Base-by-base conservation (phyloP, 2,113 vertebrate species). In the Camarhynchus parvulus region DNA sequence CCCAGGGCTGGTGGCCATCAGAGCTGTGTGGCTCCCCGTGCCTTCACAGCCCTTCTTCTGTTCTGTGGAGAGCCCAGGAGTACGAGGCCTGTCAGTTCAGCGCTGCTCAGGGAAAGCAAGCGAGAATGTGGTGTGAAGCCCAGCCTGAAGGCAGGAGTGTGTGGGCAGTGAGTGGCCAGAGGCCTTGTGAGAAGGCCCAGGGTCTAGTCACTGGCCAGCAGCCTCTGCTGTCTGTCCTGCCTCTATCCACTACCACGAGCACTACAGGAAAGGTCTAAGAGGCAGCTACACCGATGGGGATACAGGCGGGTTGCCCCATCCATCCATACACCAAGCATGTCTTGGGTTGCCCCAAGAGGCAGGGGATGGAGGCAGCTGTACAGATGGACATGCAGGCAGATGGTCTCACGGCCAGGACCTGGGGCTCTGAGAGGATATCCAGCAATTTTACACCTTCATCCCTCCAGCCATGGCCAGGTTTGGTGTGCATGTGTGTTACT, bases 291-390 rank as follows among this genome's bases (percentile, higher is more conserved):
- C 8, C 5, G 3, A 30, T 21, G 33, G 11, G 19, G 37, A 47
- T 11, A 73, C 27, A 46, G n/a, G 3, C 42, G 15, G 13, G 10
- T 55, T 90, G 42, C 21, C 35, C 33, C 53, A 50, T 70, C 31
- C 23, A 35, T 21, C 59, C 75, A n/a, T 14, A 0, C 61, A 44
- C 23, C 49, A 50, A 58, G 7, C 0, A 0, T 42, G 25, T 62
- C 56, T 49, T 31, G 10, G 28, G 31, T 11, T 47, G 35, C 55
- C 52, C 18, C 61, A 58, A n/a, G 66, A 82, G 27, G 52, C 69
- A 79, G 33, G 66, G 39, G 13, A 61, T 52, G 33, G 41, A 86
- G 53, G 13, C n/a, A 14, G 37, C n/a, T 80, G 64, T 28, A 50
- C 28, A 9, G 1, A 35, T 0, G 8, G 12, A 31, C 25, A 6